Evolutionary conservation across 2,113 vertebrate genomes (phyloP).

Genomic region (Daboia siamensis): DNA sequence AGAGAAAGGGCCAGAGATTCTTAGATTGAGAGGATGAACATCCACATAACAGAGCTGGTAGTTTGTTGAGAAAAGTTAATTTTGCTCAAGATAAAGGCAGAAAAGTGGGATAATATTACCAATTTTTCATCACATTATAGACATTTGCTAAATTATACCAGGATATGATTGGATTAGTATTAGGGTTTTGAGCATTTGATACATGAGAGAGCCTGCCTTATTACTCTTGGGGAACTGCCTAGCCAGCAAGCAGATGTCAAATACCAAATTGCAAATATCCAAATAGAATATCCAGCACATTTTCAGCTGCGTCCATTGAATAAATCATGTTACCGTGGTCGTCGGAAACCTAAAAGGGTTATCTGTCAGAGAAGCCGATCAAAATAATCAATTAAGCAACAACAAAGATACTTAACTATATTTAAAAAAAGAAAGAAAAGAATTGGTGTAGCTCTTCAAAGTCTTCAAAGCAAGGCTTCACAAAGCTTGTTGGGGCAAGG

Average conservation of each 20-base stretch:
- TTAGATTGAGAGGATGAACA: slow-evolving; percentile 1
- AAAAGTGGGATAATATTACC: neutral
- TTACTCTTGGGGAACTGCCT: neutral
- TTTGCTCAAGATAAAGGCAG: neutral
- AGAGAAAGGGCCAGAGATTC: neutral
- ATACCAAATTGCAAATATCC: neutral
- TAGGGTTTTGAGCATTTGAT: slow-evolving; percentile 28
- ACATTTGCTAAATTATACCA: slow-evolving; percentile 19
- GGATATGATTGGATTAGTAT: slow-evolving; percentile 17
- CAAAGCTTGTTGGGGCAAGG: no score
- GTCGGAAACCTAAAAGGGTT: neutral
- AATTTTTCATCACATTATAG: slow-evolving; percentile 6
- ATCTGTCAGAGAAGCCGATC: rapidly evolving
- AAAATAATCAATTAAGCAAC: neutral
- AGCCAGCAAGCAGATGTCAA: neutral
- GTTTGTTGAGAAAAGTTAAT: neutral
- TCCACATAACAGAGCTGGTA: neutral
- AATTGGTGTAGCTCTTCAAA: no score
- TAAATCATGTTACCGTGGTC: neutral
- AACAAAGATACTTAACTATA: neutral
- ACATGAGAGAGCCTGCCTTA: neutral
- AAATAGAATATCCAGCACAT: neutral
- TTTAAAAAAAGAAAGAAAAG: no score
- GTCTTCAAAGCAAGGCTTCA: no score
- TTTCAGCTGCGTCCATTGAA: neutral